Evolutionary conservation across 1,140 invertebrate species (phyloP).

Genomic region (Trichonephila clavipes): DNA sequence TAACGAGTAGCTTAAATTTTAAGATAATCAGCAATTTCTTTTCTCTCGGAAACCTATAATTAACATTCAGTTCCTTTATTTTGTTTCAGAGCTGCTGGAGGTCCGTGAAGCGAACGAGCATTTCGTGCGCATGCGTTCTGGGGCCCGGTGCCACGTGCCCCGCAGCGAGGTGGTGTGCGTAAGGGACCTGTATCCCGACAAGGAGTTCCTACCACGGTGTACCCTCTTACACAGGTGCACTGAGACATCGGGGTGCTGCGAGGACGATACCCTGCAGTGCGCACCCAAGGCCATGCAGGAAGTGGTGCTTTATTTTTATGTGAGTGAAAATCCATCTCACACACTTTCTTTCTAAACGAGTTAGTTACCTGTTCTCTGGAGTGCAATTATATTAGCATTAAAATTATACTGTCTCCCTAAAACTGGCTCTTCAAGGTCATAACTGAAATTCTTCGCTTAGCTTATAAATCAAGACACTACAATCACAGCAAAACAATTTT

Average conservation of each 20-base stretch:
- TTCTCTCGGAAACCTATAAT: too few species aligned
- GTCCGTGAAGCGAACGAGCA: constrained; percentile 73
- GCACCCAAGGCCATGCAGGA: constrained; percentile 75
- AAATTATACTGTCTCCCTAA: too few species aligned
- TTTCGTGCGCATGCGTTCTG: constrained; percentile 72
- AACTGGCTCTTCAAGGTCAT: too few species aligned
- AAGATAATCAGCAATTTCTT: too few species aligned
- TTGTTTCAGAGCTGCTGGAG: constrained; percentile 46
- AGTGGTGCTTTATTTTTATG: constrained; percentile 76
- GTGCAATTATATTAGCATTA: too few species aligned
- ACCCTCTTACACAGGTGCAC: constrained; percentile 77
- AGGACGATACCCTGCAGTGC: constrained; percentile 71
- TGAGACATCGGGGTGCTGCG: constrained; percentile 77
- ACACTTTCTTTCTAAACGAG: neutral
- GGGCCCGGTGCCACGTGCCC: constrained; percentile 70
- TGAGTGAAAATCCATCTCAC: neutral
- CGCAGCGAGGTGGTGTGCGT: constrained; percentile 75
- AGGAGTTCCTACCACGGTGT: constrained; percentile 76
- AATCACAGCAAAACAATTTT: too few species aligned
- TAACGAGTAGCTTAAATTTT: too few species aligned
- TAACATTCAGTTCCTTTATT: neutral
- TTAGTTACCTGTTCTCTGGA: neutral
- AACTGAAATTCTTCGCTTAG: too few species aligned
- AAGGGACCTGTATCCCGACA: constrained; percentile 73
- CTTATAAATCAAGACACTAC: too few species aligned